Conservation (phyloP, 2,797 vertebrate genomes). For the Moxostoma hubbsi region DNA sequence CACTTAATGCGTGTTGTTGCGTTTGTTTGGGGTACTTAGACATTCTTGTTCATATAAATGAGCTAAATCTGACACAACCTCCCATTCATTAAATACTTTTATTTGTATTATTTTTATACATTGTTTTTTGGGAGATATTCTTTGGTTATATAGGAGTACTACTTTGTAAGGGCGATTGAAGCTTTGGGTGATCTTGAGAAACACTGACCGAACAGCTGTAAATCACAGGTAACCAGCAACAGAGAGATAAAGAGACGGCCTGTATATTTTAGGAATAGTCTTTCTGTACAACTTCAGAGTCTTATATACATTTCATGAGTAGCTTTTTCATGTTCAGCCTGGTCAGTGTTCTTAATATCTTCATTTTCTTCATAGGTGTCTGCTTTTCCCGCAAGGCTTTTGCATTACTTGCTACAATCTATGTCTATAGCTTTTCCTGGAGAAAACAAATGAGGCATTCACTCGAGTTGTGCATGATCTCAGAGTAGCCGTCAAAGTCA, state of each 20-base stretch:
- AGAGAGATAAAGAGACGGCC: background rate
- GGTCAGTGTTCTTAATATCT: slow-evolving; percentile 54
- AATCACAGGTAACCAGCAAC: background rate
- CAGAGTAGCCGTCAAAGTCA: background rate
- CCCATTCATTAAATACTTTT: too few species aligned
- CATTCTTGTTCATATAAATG: too few species aligned
- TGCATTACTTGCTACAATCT: slow-evolving; percentile 3
- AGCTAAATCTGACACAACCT: too few species aligned
- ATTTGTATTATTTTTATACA: too few species aligned
- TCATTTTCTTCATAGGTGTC: slow-evolving; percentile 33
- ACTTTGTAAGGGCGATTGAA: too few species aligned
- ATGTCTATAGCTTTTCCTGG: slow-evolving; percentile 1
- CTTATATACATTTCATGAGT: slow-evolving; percentile 50
- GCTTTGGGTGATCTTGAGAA: too few species aligned
- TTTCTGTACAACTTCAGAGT: background rate
- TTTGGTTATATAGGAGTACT: too few species aligned
- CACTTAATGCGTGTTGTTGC: background rate
- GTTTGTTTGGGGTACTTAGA: background rate
- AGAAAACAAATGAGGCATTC: slow-evolving; percentile 33
- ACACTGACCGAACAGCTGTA: background rate
- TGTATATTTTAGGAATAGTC: background rate
- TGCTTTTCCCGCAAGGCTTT: slow-evolving; percentile 26
- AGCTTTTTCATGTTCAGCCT: slow-evolving; percentile 37
- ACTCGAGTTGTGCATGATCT: slow-evolving; percentile 24
- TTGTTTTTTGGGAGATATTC: too few species aligned